Base-by-base conservation (phyloP, 1,140 invertebrate genomes). In the Manduca sexta region DNA sequence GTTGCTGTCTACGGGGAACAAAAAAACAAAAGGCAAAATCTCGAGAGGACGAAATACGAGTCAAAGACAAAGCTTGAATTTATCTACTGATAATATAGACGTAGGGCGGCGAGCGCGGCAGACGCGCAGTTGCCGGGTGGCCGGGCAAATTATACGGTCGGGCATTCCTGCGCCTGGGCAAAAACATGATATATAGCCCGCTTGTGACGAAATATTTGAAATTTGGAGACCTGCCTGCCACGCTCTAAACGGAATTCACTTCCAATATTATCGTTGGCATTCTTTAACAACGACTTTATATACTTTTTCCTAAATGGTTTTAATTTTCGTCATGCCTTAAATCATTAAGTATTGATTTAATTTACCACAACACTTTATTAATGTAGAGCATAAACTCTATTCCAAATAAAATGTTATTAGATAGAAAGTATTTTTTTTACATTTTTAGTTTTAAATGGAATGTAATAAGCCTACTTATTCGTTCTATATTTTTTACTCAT, bases 71-170 rank as follows among this genome's bases (percentile, higher is more conserved):
- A 83, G 77, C 81, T 79, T 74, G 75, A 82, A 84, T 84, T 84
- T 84, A 84, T 84, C 81, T 83, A 84, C 77, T 81, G 81, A 84
- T 84, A 84, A 84, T 84, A 83, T 84, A 84, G 81, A 84, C 79
- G 81, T 82, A 82, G 75, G 76, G 69, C 66, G 74, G 69, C 62
- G 69, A 56, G 68, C 68, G 60, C 72, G 77, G 69, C 69, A 80
- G 77, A 81, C 76, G 64, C 54, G 52, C 44, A 60, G 78, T 74
- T 73, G 69, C 77, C 78, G 76, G 76, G 78, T 84, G 77, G 78
- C 79, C 76, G 65, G 70, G 73, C 79, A 78, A 80, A 84, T 84
- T 84, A 84, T 81, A 84, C 78, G 70, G 72, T 72, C 72, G 74
- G 71, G 68, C 80, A 80, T 80, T 75, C 80, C 80, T 69, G 59